Evolutionary conservation across 1,140 invertebrate species (phyloP), one percentile per base, ranked within the genome.

Genomic region (Lordiphosa clarofinis): DNA sequence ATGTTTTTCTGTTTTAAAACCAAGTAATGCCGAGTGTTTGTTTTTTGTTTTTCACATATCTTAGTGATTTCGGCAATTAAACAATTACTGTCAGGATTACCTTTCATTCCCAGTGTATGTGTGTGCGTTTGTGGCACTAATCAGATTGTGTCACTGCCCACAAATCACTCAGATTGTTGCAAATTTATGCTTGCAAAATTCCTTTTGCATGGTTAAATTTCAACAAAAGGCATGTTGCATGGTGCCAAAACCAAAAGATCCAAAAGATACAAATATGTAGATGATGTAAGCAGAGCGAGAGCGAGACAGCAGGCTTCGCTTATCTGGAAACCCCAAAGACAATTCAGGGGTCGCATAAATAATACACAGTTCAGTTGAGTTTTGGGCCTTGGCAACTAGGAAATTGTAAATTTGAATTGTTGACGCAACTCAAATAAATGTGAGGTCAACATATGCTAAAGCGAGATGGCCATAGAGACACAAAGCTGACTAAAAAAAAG

Each of bases 371-470:
- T 52, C 33, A 21, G 15, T 39, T 12, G 11, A n/a, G 35, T 40
- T 36, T 31, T 35, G 39, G 21, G 35, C 19, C 28, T 19, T 13
- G 33, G 36, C 28, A 39, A 36, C 48, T 24, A 7, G 11, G 47
- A 43, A 12, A 46, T 46, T 13, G 24, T 21, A 46, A 46, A 61
- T 71, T 66, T 66, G 63, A 66, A 66, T 71, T 71, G 67, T 71
- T 71, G 67, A 71, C 54, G 57, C 56, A 66, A 66, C 57, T 66
- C 24, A 66, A 71, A 71, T 71, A 61, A 66, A 71, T 66, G 62
- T 55, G 46, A 65, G 46, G 15, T 57, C 11, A 55, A 52, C 44
- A 67, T 59, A 53, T 55, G 49, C 15, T 12, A 47, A 36, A 53
- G 24, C 24, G 24, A 28, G 49, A 36, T 38, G 36, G 49, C 4